Conservation (phyloP, 2,797 vertebrate species). For the Gephyroberyx darwinii region DNA sequence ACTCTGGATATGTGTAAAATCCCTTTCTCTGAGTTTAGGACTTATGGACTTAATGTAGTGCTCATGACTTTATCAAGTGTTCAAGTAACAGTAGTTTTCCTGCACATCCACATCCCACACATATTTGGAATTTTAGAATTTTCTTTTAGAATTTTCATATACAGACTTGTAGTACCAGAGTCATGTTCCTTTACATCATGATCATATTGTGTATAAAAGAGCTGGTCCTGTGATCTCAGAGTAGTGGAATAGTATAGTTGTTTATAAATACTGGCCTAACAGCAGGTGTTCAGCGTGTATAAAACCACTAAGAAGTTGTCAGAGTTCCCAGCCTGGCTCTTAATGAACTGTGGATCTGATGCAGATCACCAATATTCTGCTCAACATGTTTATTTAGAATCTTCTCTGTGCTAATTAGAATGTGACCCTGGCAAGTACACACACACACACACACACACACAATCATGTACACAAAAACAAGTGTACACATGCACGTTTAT, state of each 20-base stretch:
- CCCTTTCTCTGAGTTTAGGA: neutral
- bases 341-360: conserved; percentile 66
- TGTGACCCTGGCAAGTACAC: conserved; percentile 71
- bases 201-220: neutral
- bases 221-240: neutral
- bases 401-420: conserved; percentile 89
- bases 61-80: neutral
- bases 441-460: neutral
- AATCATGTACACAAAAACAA: neutral
- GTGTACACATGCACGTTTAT: neutral
- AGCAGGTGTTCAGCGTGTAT: conserved; percentile 22
- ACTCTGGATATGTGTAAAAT: neutral
- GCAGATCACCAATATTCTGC: conserved; percentile 70
- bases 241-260: neutral
- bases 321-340: conserved; percentile 38
- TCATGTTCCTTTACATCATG: neutral
- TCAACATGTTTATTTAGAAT: conserved; percentile 79
- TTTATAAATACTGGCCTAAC: conserved; percentile 5
- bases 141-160: neutral
- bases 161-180: neutral
- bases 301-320: conserved; percentile 45
- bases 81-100: neutral
- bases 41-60: neutral
- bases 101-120: neutral
- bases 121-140: too few species aligned